Percentiles rank a stretch among this genome's conserved stretches.
phyloP scores from a whole-genome alignment of 2,797 vertebrate species.

The Pseudomugil gertrudae region DNA sequence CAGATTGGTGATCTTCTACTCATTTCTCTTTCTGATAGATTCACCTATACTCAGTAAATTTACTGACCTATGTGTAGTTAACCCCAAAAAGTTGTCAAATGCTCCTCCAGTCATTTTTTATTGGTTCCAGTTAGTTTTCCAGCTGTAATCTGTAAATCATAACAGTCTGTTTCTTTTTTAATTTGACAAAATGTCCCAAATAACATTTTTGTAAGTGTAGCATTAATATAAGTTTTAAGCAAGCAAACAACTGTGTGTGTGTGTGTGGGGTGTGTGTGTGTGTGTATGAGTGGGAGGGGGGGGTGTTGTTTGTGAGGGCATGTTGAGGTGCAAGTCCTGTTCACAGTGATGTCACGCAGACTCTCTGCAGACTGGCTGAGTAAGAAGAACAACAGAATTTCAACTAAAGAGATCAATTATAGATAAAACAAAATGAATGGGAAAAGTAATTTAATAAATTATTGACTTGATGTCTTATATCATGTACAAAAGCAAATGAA shows the following conservation, averaged over 20 bases:
- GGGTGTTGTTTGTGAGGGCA: conserved; percentile 41
- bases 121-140: no score
- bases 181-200: no score
- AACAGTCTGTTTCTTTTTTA: no score
- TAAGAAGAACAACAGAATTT: conserved; percentile 88
- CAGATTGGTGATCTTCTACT: no score
- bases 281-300: background rate
- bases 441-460: conserved; percentile 89
- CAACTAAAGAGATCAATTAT: conserved; percentile 90
- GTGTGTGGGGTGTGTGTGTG: conserved; percentile 2
- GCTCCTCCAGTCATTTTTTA: no score
- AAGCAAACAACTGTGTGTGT: conserved; percentile 18
- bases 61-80: no score
- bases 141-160: no score
- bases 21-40: no score
- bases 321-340: conserved; percentile 58
- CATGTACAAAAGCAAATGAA: conserved; percentile 86
- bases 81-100: no score
- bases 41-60: no score
- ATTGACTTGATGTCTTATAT: conserved; percentile 89
- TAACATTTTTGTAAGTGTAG: conserved; percentile 5
- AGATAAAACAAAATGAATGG: conserved; percentile 89
- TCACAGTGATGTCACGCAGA: conserved; percentile 81
- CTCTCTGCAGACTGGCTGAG: conserved; percentile 80
- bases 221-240: conserved; percentile 13